phyloP scores from a whole-genome alignment of 2,113 vertebrate species.

The Dasyurus viverrinus region DNA sequence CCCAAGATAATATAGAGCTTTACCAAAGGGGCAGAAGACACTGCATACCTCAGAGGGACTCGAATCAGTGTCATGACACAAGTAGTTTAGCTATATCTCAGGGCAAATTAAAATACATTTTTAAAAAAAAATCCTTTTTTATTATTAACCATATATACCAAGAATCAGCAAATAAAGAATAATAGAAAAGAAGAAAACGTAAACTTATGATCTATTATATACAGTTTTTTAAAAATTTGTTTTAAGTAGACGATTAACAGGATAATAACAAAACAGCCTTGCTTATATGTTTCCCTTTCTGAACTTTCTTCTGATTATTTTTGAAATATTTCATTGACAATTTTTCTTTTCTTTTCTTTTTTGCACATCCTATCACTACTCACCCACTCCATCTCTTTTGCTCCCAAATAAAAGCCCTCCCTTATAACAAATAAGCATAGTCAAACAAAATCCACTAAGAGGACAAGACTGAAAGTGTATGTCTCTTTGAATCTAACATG shows the following conservation, averaged over 20 bases:
- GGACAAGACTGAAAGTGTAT: background rate
- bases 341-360: background rate
- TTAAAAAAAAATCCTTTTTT: background rate
- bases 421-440: background rate
- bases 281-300: background rate
- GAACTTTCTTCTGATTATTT: background rate
- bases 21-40: background rate
- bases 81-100: background rate
- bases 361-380: background rate
- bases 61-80: background rate
- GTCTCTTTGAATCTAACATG: background rate
- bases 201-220: background rate
- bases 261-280: background rate
- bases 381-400: background rate
- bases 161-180: background rate
- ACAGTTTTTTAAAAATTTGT: background rate
- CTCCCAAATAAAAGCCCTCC: background rate
- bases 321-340: background rate
- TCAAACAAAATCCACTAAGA: background rate
- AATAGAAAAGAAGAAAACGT: background rate
- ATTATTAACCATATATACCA: background rate
- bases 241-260: background rate
- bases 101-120: background rate
- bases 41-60: background rate
- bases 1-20: background rate